Conservation (phyloP, 2,888 invertebrate genomes). For the Oxyscelio sp. region DNA sequence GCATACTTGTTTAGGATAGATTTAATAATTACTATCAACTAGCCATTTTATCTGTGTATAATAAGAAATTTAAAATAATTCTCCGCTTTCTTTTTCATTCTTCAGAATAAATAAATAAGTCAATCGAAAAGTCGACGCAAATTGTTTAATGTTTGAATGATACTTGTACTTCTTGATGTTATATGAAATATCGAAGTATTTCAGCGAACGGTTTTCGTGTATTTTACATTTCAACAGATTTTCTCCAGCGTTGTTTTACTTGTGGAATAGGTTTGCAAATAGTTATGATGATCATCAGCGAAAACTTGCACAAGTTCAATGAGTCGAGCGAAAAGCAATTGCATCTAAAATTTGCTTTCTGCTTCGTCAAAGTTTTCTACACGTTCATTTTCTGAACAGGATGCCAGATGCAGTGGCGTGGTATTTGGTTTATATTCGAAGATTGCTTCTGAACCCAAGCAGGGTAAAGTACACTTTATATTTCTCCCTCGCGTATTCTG, state of each 20-base stretch:
- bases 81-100: background rate
- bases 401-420: slow-evolving; percentile 90
- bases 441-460: slow-evolving; percentile 76
- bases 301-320: slow-evolving; percentile 68
- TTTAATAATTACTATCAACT: slow-evolving; percentile 15
- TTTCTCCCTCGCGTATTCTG: slow-evolving; percentile 35
- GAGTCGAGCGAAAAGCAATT: slow-evolving; percentile 71
- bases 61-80: background rate
- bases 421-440: slow-evolving; percentile 89
- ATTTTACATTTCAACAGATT: slow-evolving; percentile 69
- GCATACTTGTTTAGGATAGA: slow-evolving; percentile 14
- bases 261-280: slow-evolving; percentile 54
- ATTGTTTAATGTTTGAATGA: background rate
- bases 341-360: slow-evolving; percentile 61
- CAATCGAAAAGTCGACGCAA: background rate
- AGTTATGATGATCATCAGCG: slow-evolving; percentile 61
- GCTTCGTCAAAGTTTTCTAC: slow-evolving; percentile 85
- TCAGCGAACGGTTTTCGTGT: slow-evolving; percentile 31
- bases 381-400: slow-evolving; percentile 89
- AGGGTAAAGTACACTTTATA: slow-evolving; percentile 72
- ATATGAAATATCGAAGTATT: slow-evolving; percentile 40
- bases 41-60: background rate
- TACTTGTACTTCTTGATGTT: slow-evolving; percentile 20
- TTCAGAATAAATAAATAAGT: slow-evolving; percentile 7
- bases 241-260: slow-evolving; percentile 45